Evolutionary conservation across 2,113 vertebrate genomes (phyloP).

Genomic region (Dromas ardeola): DNA sequence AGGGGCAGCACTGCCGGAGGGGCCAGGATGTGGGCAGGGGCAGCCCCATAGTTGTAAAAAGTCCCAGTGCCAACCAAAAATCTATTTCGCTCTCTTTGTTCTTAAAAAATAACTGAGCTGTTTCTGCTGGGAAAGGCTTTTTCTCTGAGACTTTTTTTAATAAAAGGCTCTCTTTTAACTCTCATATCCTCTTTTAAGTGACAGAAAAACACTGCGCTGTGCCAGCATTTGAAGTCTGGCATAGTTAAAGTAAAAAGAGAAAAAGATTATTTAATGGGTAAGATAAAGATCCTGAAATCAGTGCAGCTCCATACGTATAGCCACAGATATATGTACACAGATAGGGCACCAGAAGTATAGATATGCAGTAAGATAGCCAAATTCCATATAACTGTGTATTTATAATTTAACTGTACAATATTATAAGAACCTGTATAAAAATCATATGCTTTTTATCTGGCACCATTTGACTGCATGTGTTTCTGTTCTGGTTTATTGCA

Average conservation of each 20-base stretch:
- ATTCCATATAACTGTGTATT: background rate
- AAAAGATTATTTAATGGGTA: background rate
- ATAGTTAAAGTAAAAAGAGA: background rate
- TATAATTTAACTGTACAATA: background rate
- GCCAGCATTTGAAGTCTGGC: background rate
- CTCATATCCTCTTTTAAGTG: background rate
- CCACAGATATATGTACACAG: background rate
- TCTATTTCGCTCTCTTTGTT: background rate
- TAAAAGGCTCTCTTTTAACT: background rate
- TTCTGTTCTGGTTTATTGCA: constrained; percentile 73
- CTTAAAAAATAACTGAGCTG: background rate
- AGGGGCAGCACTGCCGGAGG: background rate
- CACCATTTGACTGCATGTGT: constrained; percentile 54
- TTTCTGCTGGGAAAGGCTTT: background rate
- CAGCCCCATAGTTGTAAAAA: background rate
- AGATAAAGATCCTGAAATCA: background rate
- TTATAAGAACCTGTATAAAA: background rate
- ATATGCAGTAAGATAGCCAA: background rate
- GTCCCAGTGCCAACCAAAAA: background rate
- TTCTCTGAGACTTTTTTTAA: background rate
- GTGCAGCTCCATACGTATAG: background rate
- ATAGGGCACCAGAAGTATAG: background rate
- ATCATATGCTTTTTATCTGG: constrained; percentile 17
- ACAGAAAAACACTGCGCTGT: background rate
- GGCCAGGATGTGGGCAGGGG: rapidly evolving